Base-by-base conservation (phyloP, 2,113 vertebrate species). In the Kryptolebias marmoratus region DNA sequence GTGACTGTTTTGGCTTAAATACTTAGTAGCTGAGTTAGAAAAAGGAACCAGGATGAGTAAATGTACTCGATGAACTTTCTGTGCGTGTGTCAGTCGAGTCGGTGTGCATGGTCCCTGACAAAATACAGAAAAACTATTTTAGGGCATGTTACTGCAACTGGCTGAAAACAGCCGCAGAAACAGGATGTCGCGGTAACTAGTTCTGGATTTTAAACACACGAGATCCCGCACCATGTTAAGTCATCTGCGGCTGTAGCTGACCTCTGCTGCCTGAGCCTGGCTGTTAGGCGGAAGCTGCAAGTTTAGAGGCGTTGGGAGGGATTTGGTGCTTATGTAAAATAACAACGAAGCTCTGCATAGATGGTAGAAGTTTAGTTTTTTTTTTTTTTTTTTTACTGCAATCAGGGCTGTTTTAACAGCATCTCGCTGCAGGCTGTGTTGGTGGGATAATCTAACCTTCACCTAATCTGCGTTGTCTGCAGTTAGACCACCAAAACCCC, bases 181-280 rank as follows among this genome's bases (percentile, higher is more conserved):
- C 44, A 62, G 64, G 56, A 64, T 67, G 63, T 15, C 32, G 42
- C 28, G 59, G 32, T 28, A 61, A 2, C 27, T n/a, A 22, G 18
- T 58, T 60, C 47, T 50, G 28, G 71, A 39, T 64, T 68, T 53
- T 66, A 13, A 36, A 0, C 12, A 52, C 11, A 69, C 50, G 15
- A 48, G 27, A 49, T 69, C 44, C 64, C 52, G 22, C 11, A 52
- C 59, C 39, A 47, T 49, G 22, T 50, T 56, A 31, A 32, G 1
- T 52, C 3, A 27, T 56, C 39, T 42, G 39, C 10, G 11, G 10
- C n/a, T 27, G 44, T 45, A 42, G 39, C 32, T 59, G 67, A 68
- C 28, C 48, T 82, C 54, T 75, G 75, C 59, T 57, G 45, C 65
- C 59, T 42, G 47, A 67, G 12, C 49, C 58, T 31, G 42, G 52